Conservation (phyloP, 2,888 invertebrate species). For the Sarcophaga carnaria region DNA sequence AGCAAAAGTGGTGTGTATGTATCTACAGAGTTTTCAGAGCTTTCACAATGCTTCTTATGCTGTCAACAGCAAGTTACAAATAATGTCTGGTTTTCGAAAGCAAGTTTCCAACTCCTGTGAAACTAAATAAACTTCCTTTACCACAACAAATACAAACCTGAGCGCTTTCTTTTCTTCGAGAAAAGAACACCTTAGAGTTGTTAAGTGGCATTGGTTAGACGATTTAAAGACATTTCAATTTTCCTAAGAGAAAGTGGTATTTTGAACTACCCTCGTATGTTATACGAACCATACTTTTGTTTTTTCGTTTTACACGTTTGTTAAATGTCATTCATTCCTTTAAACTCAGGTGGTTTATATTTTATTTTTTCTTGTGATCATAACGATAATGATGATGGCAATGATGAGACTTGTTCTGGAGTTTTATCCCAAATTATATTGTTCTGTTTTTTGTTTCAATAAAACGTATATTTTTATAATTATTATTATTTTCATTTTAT, state of each 20-base stretch:
- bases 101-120: too few relatives aligned
- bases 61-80: too few relatives aligned
- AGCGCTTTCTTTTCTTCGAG: too few relatives aligned
- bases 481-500: constrained; percentile 18
- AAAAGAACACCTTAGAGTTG: too few relatives aligned
- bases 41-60: too few relatives aligned
- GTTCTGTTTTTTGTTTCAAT: constrained; percentile 2
- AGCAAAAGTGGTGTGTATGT: too few relatives aligned
- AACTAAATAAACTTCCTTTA: too few relatives aligned
- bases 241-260: neutral
- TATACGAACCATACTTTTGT: constrained; percentile 16
- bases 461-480: constrained; percentile 21
- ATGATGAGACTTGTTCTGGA: constrained; percentile 44
- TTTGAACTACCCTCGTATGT: constrained; percentile 7
- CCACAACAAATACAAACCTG: too few relatives aligned
- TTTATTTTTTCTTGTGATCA: neutral
- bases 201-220: too few relatives aligned
- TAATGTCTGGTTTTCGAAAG: too few relatives aligned
- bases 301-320: constrained; percentile 13
- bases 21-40: too few relatives aligned
- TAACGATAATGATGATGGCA: constrained; percentile 18
- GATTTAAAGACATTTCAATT: too few relatives aligned
- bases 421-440: constrained; percentile 29
- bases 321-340: constrained; percentile 15
- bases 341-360: constrained; percentile 25